Conservation (phyloP, 2,888 invertebrate species). For the Caenorhabditis sulstoni region DNA sequence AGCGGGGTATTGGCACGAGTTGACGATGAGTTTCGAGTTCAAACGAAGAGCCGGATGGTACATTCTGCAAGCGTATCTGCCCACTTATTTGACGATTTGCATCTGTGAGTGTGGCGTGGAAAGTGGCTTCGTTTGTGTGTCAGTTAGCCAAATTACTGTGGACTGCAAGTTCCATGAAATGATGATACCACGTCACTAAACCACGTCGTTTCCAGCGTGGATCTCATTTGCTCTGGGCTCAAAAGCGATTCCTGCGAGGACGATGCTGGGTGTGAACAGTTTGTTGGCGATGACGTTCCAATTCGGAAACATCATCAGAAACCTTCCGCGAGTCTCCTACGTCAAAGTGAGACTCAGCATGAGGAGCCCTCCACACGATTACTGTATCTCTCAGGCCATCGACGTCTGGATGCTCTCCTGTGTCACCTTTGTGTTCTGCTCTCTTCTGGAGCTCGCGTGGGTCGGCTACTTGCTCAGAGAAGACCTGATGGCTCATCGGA, state of each 20-base stretch:
- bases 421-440: slow-evolving; percentile 80
- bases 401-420: slow-evolving; percentile 80
- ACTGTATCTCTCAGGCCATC: too few species aligned
- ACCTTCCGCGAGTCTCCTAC: slow-evolving; percentile 79
- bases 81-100: slow-evolving; percentile 80
- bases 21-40: slow-evolving; percentile 80
- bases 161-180: too few species aligned
- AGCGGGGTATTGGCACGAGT: slow-evolving; percentile 80
- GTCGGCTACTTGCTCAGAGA: slow-evolving; percentile 79
- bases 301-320: slow-evolving; percentile 80
- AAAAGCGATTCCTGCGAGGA: slow-evolving; percentile 79
- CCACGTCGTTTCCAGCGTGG: slow-evolving; percentile 79
- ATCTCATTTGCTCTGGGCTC: slow-evolving; percentile 80
- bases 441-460: slow-evolving; percentile 79
- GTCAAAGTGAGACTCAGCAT: slow-evolving; percentile 78
- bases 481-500: slow-evolving; percentile 6
- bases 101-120: slow-evolving; percentile 73
- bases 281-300: slow-evolving; percentile 79
- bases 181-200: too few species aligned
- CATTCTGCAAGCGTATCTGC: slow-evolving; percentile 80
- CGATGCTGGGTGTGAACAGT: slow-evolving; percentile 80
- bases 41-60: slow-evolving; percentile 80
- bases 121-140: slow-evolving; percentile 25
- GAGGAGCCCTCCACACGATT: too few species aligned
- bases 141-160: not conserved